These are phyloP conservation scores for Drosophila obscura DNA, from an alignment of 1,140 invertebrate genomes.

Conservation along the genomic window DNA sequence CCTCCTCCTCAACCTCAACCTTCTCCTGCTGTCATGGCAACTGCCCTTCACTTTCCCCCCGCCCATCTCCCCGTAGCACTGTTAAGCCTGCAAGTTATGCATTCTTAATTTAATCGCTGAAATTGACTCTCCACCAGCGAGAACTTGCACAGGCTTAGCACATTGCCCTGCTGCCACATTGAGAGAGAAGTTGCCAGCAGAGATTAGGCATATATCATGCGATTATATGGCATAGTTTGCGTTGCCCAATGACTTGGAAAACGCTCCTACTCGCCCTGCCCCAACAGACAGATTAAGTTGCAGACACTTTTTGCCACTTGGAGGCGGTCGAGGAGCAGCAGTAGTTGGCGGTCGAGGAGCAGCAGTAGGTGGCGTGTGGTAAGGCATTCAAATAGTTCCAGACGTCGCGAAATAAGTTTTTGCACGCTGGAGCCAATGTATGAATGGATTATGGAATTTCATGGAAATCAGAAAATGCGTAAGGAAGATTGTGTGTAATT, in stretches of 20 bases:
- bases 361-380: not conserved
- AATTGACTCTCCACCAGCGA: slow-evolving; percentile 76
- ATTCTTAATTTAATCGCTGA: slow-evolving; percentile 81
- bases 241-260: slow-evolving; percentile 76
- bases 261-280: slow-evolving; percentile 25
- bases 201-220: slow-evolving; percentile 81
- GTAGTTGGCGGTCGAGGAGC: not conserved
- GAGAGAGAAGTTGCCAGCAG: slow-evolving; percentile 63
- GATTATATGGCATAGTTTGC: slow-evolving; percentile 81
- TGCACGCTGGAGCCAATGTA: too few relatives aligned
- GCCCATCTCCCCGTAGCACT: slow-evolving; percentile 40
- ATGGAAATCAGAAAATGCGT: too few relatives aligned
- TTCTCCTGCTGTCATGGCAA: slow-evolving; percentile 24
- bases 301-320: slow-evolving; percentile 12
- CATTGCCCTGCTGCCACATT: slow-evolving; percentile 21
- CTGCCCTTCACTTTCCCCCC: slow-evolving; percentile 5
- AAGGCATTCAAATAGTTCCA: not conserved
- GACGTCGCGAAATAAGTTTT: slow-evolving; percentile 10
- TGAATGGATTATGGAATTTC: too few relatives aligned
- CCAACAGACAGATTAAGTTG: slow-evolving; percentile 46
- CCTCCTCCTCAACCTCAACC: too few relatives aligned
- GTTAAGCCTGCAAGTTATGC: slow-evolving; percentile 80
- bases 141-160: slow-evolving; percentile 55
- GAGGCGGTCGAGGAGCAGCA: not conserved
- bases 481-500: too few relatives aligned